Base-by-base conservation (phyloP, 2,113 vertebrate species). In the Mustela nigripes region DNA sequence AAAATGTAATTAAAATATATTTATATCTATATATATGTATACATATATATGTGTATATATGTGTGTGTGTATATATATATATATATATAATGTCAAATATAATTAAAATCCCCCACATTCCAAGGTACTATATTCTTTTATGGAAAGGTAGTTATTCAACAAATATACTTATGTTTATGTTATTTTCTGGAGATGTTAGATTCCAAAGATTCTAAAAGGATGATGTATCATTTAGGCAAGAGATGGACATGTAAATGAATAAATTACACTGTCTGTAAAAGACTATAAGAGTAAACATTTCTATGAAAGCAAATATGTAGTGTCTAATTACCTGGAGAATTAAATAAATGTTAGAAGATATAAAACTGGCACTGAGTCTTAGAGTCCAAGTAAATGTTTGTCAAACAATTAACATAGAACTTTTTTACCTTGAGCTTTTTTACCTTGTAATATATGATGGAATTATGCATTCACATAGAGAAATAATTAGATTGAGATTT, bases 1-100 rank as follows among this genome's bases (percentile, higher is more conserved):
- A 78, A 84, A 89, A 78, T 31, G 24, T 74, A 96, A 89, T 48
- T 79, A 42, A 76, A 26, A 76, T 45, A 76, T 76, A 76, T 76
- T 76, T 76, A 45, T 45, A 45, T 16, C 42, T 12, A 58, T 14
- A 73, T 1, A 39, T 24, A 22, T 73, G 14, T 53, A 15, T 15
- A 1, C 14, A 3, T 14, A 14, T 4, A 12, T 14, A 3, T 50
- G 11, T 50, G 12, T 50, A 12, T 50, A 14, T 50, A 2, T 50
- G 11, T 50, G n/a, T n/a, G 11, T 48, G 45, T 48, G 10, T 48
- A 53, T 53, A 53, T 12, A 53, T 4, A 21, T 56, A 87, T 22
- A 24, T 74, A 45, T 26, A 26, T 36, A 69, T 7, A 74, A 74
- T 16, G 31, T 31, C 15, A 33, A 65, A 31, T 63, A 86, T 14